Conservation (phyloP, 2,888 invertebrate genomes). For the Tetanocera ferruginea region DNA sequence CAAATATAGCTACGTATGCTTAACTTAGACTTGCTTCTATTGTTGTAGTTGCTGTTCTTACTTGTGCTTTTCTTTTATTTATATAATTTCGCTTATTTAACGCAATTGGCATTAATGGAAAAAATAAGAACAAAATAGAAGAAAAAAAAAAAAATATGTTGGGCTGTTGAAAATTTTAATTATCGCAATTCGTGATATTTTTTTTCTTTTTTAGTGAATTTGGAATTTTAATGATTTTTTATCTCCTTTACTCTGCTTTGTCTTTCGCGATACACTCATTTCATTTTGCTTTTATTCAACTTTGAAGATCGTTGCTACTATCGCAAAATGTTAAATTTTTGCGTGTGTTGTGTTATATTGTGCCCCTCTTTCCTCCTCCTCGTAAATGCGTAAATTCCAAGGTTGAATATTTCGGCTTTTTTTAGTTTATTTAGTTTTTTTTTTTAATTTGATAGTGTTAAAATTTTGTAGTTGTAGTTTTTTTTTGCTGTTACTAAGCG, state of each 20-base stretch:
- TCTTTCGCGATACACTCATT: background rate
- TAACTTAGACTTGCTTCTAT: background rate
- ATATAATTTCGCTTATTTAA: background rate
- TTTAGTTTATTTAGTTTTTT: background rate
- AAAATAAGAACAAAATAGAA: too few relatives aligned
- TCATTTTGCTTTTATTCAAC: background rate
- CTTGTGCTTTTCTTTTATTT: background rate
- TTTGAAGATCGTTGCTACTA: background rate
- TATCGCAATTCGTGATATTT: slow-evolving; percentile 13
- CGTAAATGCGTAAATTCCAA: background rate
- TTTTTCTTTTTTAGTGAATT: background rate
- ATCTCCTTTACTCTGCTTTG: background rate
- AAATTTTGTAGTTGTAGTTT: background rate
- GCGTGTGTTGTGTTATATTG: background rate
- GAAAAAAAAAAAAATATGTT: background rate
- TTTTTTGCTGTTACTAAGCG: background rate
- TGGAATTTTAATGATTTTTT: slow-evolving; percentile 1
- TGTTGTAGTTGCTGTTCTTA: background rate
- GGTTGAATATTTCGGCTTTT: background rate
- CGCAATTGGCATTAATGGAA: background rate
- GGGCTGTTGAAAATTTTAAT: slow-evolving; percentile 25
- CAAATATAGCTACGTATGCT: too few relatives aligned
- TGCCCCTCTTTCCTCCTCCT: background rate
- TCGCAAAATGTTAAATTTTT: too few relatives aligned
- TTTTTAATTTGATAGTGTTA: too few relatives aligned